phyloP scores from a whole-genome alignment of 2,888 invertebrate genomes.

The Dilophus febrilis region DNA sequence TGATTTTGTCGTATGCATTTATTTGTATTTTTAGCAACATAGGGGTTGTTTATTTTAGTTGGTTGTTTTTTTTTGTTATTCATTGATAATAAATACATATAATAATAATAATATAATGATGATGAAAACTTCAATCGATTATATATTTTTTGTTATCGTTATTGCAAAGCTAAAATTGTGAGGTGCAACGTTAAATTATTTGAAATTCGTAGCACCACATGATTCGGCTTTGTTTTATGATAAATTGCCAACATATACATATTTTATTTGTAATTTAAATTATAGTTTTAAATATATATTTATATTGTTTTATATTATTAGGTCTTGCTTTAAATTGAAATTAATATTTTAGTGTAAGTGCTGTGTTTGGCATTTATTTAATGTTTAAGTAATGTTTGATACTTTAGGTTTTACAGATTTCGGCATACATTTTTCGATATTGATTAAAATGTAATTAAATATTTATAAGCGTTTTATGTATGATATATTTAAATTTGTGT shows the following conservation, averaged over 20 bases:
- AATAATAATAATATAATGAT: constrained; percentile 13
- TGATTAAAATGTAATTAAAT: too few species aligned
- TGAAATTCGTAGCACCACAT: constrained; percentile 48
- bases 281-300: background rate
- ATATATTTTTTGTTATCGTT: constrained; percentile 3
- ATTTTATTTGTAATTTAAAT: constrained; percentile 3
- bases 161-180: constrained; percentile 36
- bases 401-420: too few species aligned
- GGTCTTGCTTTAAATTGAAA: background rate
- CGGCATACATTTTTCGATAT: too few species aligned
- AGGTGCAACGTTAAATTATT: constrained; percentile 34
- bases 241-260: constrained; percentile 13
- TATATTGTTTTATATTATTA: background rate
- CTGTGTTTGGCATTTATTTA: too few species aligned
- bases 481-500: too few species aligned
- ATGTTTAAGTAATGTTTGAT: too few species aligned
- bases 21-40: too few species aligned
- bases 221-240: constrained; percentile 44
- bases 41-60: too few species aligned
- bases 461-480: too few species aligned
- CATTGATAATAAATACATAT: background rate
- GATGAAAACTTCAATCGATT: too few species aligned
- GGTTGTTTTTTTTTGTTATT: background rate
- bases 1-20: too few species aligned
- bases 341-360: background rate